Conservation (phyloP, 2,888 invertebrate genomes). For the Stegana nigrithorax region DNA sequence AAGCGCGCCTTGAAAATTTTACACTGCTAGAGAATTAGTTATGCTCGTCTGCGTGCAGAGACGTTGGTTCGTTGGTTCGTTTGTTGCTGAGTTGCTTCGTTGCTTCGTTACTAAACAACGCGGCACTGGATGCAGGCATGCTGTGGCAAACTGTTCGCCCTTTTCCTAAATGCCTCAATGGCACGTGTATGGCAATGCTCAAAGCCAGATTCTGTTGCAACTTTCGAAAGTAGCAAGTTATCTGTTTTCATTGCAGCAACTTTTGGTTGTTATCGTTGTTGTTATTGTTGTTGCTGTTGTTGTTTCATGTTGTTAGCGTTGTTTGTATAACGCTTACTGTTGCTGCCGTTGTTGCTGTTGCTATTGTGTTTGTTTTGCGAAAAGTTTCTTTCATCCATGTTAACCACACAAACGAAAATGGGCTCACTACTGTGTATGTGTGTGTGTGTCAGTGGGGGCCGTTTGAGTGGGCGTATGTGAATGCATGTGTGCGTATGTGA, state of each 20-base stretch:
- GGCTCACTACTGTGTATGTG: too few species aligned
- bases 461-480: too few species aligned
- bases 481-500: conserved; percentile 1
- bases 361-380: conserved; percentile 20
- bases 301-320: background rate
- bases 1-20: background rate
- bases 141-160: too few species aligned
- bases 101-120: background rate
- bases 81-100: too few species aligned
- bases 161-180: too few species aligned
- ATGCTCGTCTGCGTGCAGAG: background rate
- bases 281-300: conserved; percentile 8
- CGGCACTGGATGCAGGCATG: background rate
- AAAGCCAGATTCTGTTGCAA: conserved; percentile 30
- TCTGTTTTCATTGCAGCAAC: conserved; percentile 47
- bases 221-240: conserved; percentile 61
- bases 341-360: background rate
- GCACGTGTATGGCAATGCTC: too few species aligned
- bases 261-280: background rate
- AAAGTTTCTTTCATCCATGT: conserved; percentile 60
- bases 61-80: too few species aligned
- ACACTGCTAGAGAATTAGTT: conserved; percentile 7
- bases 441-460: too few species aligned
- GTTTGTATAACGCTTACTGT: too few species aligned
- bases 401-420: conserved; percentile 57